Evolutionary conservation across 2,888 invertebrate genomes (phyloP), one percentile per base, ranked within the genome.

Genomic region (Patella ulyssiponensis): DNA sequence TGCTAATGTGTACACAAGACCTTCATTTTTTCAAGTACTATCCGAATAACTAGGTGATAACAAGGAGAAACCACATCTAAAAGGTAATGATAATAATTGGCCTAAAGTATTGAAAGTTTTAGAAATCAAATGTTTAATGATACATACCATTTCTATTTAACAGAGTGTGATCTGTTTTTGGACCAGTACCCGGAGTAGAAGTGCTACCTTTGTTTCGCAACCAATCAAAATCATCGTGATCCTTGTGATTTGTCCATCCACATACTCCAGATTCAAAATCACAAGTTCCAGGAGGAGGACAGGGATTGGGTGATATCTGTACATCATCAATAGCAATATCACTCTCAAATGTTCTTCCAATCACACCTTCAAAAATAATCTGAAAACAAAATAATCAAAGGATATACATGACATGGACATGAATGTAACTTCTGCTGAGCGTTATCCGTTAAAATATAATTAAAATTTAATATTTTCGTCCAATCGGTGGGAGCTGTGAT

Each of bases 151-250:
- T 77, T 51, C 84, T 84, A 81, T 93, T 93, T 78, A 90, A 94
- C 87, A 94, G 96, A 0, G 97, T 97, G 90, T 97, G 97, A 92
- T 98, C 97, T 88, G 93, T 93, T 87, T 94, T 94, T 0, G 96
- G 96, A 0, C 96, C 96, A 0, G 96, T 96, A 12, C 79, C 73
- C 1, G 52, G 27, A n/a, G 82, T 81, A 9, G 75, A n/a, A 1
- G 88, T 88, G 51, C 77, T 64, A 15, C 87, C 87, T 74, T 86
- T 80, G 15, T 77, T 77, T 72, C 83, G 79, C 7, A 80, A 70
- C 87, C 90, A 90, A 76, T 90, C 89, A 81, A 90, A 88, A 69
- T 88, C 85, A 82, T 89, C 88, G 20, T 77, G 80, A 15, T 56
- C 73, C 20, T 73, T 64, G 20, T 74, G 79, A 77, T 88, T 88